Evolutionary conservation across 2,113 vertebrate species (phyloP).

Genomic region (Oxygymnocypris stewartii): DNA sequence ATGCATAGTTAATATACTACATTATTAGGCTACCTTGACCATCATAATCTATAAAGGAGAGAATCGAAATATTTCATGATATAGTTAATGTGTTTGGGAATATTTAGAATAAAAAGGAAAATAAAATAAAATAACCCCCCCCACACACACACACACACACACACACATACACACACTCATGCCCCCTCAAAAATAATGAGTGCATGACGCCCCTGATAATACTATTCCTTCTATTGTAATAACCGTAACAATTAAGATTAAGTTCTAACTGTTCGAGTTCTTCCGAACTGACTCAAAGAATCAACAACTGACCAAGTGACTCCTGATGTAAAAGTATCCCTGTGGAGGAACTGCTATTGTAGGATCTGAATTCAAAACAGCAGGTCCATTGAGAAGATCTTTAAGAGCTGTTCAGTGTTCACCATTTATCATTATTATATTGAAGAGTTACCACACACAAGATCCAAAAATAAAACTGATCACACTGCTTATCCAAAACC

Average conservation of each 20-base stretch:
- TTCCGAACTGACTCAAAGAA: background rate
- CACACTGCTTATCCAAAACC: background rate
- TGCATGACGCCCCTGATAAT: no score
- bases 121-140: no score
- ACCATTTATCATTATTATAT: background rate
- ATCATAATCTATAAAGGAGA: no score
- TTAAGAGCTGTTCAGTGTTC: background rate
- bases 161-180: no score
- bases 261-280: background rate
- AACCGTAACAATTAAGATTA: background rate
- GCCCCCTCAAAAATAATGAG: no score
- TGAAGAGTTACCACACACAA: background rate
- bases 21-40: no score
- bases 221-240: background rate
- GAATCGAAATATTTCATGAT: no score
- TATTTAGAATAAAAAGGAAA: no score
- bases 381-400: background rate
- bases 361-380: background rate
- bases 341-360: background rate
- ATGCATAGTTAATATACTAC: no score
- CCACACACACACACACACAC: no score
- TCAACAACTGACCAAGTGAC: background rate
- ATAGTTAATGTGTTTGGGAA: no score
- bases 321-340: background rate
- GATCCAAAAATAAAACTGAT: background rate